These are phyloP conservation scores for Spodoptera picta DNA, from an alignment of 2,888 invertebrate genomes.

Conservation along the genomic window DNA sequence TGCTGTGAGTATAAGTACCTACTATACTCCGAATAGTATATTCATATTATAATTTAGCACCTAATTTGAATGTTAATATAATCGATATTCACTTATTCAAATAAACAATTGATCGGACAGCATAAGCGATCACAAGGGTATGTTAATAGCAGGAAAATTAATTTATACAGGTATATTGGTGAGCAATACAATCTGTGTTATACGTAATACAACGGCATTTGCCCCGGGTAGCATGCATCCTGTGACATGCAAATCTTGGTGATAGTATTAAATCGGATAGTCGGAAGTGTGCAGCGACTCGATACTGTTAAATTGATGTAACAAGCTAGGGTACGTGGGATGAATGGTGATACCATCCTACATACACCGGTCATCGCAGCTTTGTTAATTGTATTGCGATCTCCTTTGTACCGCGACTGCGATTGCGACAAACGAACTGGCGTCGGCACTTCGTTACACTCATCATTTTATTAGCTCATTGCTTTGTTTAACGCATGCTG, in stretches of 20 bases:
- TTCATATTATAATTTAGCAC: no score
- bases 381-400: slow-evolving; percentile 75
- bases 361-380: slow-evolving; percentile 64
- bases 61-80: not conserved
- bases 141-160: slow-evolving; percentile 65
- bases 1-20: no score
- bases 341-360: slow-evolving; percentile 63
- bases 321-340: slow-evolving; percentile 72
- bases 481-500: slow-evolving; percentile 21
- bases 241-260: slow-evolving; percentile 88
- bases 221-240: slow-evolving; percentile 73
- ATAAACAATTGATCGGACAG: slow-evolving; percentile 37
- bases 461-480: slow-evolving; percentile 49
- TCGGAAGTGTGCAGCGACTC: slow-evolving; percentile 74
- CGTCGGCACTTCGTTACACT: slow-evolving; percentile 52
- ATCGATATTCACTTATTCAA: slow-evolving; percentile 21
- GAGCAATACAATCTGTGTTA: slow-evolving; percentile 70
- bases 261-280: slow-evolving; percentile 86
- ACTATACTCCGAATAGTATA: no score
- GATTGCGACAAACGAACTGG: slow-evolving; percentile 67
- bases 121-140: slow-evolving; percentile 52
- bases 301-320: slow-evolving; percentile 80
- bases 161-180: slow-evolving; percentile 73
- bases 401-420: slow-evolving; percentile 70
- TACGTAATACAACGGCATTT: slow-evolving; percentile 72